phyloP scores from a whole-genome alignment of 2,113 vertebrate genomes.

The Sylvicapra grimmia region DNA sequence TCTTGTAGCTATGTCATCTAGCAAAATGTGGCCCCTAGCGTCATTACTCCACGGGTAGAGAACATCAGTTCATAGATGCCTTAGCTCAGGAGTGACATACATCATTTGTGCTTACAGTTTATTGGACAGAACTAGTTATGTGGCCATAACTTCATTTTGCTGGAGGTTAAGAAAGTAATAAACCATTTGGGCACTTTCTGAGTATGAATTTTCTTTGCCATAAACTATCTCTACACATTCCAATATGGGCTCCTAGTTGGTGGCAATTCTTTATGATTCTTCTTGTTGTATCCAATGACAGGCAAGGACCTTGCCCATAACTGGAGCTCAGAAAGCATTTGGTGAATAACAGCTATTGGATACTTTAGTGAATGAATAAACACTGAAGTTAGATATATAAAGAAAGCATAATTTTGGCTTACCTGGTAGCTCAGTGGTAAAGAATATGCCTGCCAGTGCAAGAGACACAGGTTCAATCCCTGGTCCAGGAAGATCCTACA shows the following conservation, averaged over 20 bases:
- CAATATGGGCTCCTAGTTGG: too few relatives aligned
- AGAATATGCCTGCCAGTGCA: not conserved
- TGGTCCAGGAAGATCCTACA: not conserved
- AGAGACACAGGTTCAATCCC: not conserved
- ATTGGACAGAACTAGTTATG: not conserved
- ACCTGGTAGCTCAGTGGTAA: not conserved
- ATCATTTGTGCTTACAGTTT: not conserved
- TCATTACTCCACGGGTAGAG: not conserved
- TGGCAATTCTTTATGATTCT: not conserved
- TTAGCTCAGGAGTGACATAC: not conserved
- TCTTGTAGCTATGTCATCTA: not conserved
- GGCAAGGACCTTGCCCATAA: not conserved
- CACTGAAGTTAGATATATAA: not conserved
- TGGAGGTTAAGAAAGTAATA: not conserved
- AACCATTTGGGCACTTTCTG: not conserved
- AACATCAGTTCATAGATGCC: not conserved
- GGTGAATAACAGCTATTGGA: not conserved
- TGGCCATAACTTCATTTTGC: not conserved
- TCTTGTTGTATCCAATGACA: not conserved
- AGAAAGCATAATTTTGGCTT: not conserved
- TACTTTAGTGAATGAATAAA: not conserved
- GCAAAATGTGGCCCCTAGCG: not conserved
- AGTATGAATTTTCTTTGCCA: not conserved
- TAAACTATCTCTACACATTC: not conserved
- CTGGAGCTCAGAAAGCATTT: not conserved